Evolutionary conservation across 2,113 vertebrate genomes (phyloP).

Genomic region (Petrocephalus zakoni): DNA sequence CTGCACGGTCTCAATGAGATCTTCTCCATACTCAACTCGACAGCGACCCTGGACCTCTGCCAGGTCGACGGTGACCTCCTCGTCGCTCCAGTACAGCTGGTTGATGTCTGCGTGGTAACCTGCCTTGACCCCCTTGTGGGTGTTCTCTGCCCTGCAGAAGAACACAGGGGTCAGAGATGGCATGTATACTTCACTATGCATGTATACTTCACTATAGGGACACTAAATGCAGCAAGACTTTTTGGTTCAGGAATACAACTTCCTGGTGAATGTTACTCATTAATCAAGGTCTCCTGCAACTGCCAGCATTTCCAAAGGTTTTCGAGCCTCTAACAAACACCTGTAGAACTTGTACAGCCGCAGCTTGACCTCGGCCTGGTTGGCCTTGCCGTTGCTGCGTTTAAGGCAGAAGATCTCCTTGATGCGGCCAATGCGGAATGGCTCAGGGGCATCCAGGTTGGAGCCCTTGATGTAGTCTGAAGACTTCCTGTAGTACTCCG

Average conservation of each 20-base stretch:
- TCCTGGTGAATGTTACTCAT: not conserved
- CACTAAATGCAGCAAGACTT: not conserved
- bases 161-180: not conserved
- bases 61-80: constrained; percentile 77
- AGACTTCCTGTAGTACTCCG: constrained; percentile 89
- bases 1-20: constrained; percentile 72
- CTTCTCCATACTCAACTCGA: constrained; percentile 80
- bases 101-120: constrained; percentile 91
- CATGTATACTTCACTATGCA: no score
- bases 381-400: constrained; percentile 72
- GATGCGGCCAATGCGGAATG: constrained; percentile 80
- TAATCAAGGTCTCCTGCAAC: not conserved
- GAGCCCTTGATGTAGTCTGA: constrained; percentile 97
- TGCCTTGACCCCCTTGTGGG: constrained; percentile 78
- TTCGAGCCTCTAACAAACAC: constrained; percentile 30
- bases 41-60: constrained; percentile 76
- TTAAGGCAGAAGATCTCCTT: constrained; percentile 81
- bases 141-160: constrained; percentile 79
- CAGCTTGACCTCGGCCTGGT: constrained; percentile 76
- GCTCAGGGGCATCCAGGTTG: constrained; percentile 84
- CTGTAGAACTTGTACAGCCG: constrained; percentile 85
- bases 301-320: not conserved
- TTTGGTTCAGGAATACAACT: not conserved
- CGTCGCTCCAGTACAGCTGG: constrained; percentile 90
- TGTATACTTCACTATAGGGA: not conserved